phyloP scores from a whole-genome alignment of 2,888 invertebrate species.

The Synanthedon myopaeformis region DNA sequence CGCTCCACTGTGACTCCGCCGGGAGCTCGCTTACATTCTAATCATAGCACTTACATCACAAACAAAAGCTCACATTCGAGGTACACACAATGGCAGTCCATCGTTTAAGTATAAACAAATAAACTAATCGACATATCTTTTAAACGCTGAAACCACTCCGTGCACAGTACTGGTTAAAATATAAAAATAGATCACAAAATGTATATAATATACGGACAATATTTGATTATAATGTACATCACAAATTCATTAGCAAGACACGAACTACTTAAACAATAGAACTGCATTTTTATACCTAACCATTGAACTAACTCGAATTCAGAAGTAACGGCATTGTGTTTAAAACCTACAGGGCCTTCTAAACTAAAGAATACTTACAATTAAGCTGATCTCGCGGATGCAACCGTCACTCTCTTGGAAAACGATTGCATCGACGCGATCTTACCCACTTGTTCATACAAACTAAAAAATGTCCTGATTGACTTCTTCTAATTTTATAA shows the following conservation, averaged over 20 bases:
- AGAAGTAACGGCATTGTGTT: constrained; percentile 55
- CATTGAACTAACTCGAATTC: constrained; percentile 67
- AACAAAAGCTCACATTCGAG: constrained; percentile 50
- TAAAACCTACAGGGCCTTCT: constrained; percentile 31
- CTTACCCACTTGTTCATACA: no score
- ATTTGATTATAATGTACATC: not conserved
- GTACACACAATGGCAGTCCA: constrained; percentile 45
- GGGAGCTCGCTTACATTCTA: constrained; percentile 5
- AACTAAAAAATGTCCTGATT: no score
- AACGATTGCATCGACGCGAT: constrained; percentile 30
- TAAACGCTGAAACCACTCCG: not conserved
- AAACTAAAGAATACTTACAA: constrained; percentile 62
- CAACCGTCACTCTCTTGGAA: constrained; percentile 15
- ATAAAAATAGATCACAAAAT: not conserved
- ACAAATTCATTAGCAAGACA: not conserved
- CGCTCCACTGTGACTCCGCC: constrained; percentile 48
- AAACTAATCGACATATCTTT: not conserved
- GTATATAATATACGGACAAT: not conserved
- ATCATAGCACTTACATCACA: constrained; percentile 49
- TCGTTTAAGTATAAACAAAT: constrained; percentile 6
- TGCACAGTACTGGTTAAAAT: not conserved
- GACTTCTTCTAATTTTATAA: no score
- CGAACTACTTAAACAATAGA: constrained; percentile 16
- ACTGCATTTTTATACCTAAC: constrained; percentile 36
- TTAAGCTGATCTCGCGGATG: constrained; percentile 43